Base-by-base conservation (phyloP, 2,888 invertebrate species). In the Tholera decimalis region DNA sequence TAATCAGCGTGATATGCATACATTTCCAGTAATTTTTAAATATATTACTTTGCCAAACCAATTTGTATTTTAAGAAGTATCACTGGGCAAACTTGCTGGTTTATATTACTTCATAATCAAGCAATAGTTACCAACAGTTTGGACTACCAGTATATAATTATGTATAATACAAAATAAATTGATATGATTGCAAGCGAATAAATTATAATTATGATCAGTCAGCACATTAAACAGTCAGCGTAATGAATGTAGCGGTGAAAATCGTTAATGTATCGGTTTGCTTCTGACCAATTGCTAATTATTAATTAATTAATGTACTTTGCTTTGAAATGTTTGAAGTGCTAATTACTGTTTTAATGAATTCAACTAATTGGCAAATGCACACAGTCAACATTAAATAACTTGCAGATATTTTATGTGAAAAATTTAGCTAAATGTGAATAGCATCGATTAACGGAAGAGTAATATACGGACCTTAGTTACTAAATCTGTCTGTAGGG, bases 221-320 rank as follows among this genome's bases (percentile, higher is more conserved):
- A 13, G 5, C 18, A 44, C 22, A 55, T 51, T 35, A 22, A 33
- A 39, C 49, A n/a, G 24, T 26, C 15, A 24, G 15, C 11, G 3
- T 22, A 51, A 51, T 55, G 2, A 26, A 30, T 33, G 24, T 6
- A 24, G 43, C 54, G 20, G 22, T 67, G 8, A 9, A 37, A 57
- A 35, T 8, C 3, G 20, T 4, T 41, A 50, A 64, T 37, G 24
- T 13, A 54, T 39, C 5, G 37, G 22, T 54, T 44, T 50, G 15
- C 6, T 47, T 30, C 11, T 22, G 46, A 20, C 35, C 33, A 58
- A 46, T 43, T 4, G 13, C 18, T 30, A 69, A 56, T 69, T 37
- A 35, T 26, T 9, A 60, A 60, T 35, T 47, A 56, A 69, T 46
- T 26, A 43, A 49, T 24, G 35, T 15, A 18, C 33, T 43, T 28